These are phyloP conservation scores for Monoplex corrugatus DNA, from an alignment of 2,888 invertebrate species.

Conservation along the genomic window DNA sequence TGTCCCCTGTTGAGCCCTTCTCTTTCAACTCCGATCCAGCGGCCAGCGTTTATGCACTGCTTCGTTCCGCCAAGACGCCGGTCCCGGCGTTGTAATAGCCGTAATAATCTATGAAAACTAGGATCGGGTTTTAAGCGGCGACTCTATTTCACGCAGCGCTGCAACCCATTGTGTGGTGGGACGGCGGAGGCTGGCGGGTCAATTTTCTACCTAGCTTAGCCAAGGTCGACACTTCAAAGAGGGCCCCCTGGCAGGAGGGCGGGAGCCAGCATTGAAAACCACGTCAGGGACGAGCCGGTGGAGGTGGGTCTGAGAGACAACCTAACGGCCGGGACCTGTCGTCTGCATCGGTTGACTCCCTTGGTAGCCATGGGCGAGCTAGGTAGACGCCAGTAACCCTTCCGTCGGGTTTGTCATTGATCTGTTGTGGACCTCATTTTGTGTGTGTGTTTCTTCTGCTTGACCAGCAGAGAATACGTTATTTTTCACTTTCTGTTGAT, in stretches of 20 bases:
- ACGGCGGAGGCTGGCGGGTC: neutral
- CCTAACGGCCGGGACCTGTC: slow-evolving; percentile 40
- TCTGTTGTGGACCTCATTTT: too few relatives aligned
- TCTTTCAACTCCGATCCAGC: slow-evolving; percentile 25
- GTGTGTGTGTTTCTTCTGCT: too few relatives aligned
- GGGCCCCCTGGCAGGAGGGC: neutral
- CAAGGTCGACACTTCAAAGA: slow-evolving; percentile 34
- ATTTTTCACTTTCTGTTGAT: too few relatives aligned
- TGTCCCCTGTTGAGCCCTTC: neutral
- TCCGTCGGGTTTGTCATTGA: too few relatives aligned
- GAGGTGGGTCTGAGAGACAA: slow-evolving; percentile 29
- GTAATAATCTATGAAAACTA: slow-evolving; percentile 47
- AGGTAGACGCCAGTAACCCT: too few relatives aligned
- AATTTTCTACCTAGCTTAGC: slow-evolving; percentile 2
- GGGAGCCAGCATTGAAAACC: slow-evolving; percentile 8
- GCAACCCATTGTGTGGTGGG: slow-evolving; percentile 27
- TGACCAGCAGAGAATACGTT: too few relatives aligned
- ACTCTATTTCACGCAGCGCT: slow-evolving; percentile 45
- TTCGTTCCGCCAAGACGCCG: slow-evolving; percentile 45
- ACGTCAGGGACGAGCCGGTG: slow-evolving; percentile 4
- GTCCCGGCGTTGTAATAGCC: slow-evolving; percentile 35
- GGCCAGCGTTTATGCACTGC: slow-evolving; percentile 17
- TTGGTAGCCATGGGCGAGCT: too few relatives aligned
- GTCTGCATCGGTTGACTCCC: neutral
- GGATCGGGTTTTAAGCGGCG: slow-evolving; percentile 39